Evolutionary conservation across 2,797 vertebrate species (phyloP).

Genomic region (Neosilurus mollespiculum): DNA sequence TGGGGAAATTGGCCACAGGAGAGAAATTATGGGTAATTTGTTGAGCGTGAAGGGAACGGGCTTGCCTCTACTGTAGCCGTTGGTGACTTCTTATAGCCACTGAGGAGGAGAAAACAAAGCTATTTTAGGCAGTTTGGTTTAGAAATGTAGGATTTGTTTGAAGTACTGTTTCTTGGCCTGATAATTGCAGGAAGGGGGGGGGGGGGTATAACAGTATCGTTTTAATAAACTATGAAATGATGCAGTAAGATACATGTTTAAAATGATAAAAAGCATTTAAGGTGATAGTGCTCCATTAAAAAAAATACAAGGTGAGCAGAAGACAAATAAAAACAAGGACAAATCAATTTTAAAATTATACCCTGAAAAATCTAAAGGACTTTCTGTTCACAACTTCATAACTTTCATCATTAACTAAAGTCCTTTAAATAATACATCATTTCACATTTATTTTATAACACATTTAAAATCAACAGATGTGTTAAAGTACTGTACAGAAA

Average conservation of each 20-base stretch:
- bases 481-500: too few relatives aligned
- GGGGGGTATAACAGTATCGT: not conserved
- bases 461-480: too few relatives aligned
- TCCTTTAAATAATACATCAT: too few relatives aligned
- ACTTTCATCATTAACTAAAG: not conserved
- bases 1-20: conserved; percentile 53
- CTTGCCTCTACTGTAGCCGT: conserved; percentile 23
- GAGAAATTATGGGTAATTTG: conserved; percentile 56
- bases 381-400: not conserved
- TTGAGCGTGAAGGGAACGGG: conserved; percentile 49
- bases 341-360: not conserved
- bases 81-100: conserved; percentile 25
- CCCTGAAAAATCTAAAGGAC: not conserved
- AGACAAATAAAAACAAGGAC: not conserved
- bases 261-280: not conserved
- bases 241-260: not conserved
- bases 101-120: conserved; percentile 24
- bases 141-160: not conserved
- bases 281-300: not conserved
- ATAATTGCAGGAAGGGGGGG: not conserved
- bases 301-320: not conserved
- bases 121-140: conserved; percentile 1
- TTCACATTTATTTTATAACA: too few relatives aligned
- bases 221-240: not conserved
- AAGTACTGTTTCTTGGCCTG: not conserved